Evolutionary conservation across 53 echinoderm and acorn worm species (phyloP), one percentile per base, ranked within the genome.

Genomic region (Antedon mediterranea): DNA sequence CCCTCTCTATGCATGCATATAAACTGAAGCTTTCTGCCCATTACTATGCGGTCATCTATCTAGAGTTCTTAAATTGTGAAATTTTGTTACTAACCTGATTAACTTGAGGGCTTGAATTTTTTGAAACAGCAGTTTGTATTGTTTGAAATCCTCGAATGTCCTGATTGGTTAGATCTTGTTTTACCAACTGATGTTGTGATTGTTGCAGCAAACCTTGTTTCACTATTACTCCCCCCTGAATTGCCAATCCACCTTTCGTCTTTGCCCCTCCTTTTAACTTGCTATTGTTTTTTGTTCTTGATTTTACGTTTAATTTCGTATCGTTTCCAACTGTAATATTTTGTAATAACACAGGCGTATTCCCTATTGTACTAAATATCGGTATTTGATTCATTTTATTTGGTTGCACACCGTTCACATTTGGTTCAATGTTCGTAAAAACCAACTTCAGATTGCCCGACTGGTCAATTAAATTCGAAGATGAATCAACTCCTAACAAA

Each of bases 351-450:
- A 91, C 81, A 70, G 89, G 94, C 4, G 89, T 82, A 43, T 84
- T 89, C 31, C 94, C 94, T 3, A 57, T 57, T 15, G 57, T 26
- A 2, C 23, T 57, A 23, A 57, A 57, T 15, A 57, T 15, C 23
- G 57, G 57, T 11, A 57, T 57, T 57, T 57, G 57, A 57, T 57
- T 57, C 23, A 57, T 26, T 23, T 57, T 57, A 57, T 57, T 57
- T 23, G 7, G 57, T 18, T 57, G 57, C 14, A 73, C 91, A 73
- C 88, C 86, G 75, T 88, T 95, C 43, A 88, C 91, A 72, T 77
- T 89, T 0, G 88, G 75, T 26, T 92, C 97, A 81, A 97, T 90
- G 88, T 93, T 97, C 34, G 98, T 97, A 84, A 97, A 90, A 31
- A 97, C 98, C 27, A 88, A 71, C 75, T 97, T 97, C 43, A 89